Evolutionary conservation across 2,888 invertebrate species (phyloP).

Genomic region (Microctonus brassicae): DNA sequence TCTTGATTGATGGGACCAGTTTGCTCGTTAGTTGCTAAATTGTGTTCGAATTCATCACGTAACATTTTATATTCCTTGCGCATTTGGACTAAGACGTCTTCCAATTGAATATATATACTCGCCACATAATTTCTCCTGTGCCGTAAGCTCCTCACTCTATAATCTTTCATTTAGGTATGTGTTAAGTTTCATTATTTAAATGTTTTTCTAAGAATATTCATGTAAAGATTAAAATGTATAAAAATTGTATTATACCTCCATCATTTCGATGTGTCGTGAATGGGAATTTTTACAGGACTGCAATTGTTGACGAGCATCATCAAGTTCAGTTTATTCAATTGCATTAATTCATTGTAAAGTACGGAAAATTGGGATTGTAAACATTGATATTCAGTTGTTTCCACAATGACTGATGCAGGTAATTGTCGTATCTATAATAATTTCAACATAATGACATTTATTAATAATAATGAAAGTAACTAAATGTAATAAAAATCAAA

Average conservation of each 20-base stretch:
- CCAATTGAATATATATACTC: constrained; percentile 97
- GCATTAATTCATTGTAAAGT: constrained; percentile 96
- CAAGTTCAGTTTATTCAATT: constrained; percentile 94
- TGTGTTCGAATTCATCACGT: constrained; percentile 97
- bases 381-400: constrained; percentile 98
- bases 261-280: constrained; percentile 95
- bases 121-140: constrained; percentile 94
- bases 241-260: constrained; percentile 80
- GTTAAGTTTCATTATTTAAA: not conserved
- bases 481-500: not conserved
- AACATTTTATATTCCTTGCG: constrained; percentile 98
- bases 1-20: constrained; percentile 98
- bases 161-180: constrained; percentile 47
- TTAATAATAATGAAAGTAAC: constrained; percentile 4
- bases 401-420: constrained; percentile 96
- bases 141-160: constrained; percentile 92
- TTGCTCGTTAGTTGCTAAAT: constrained; percentile 97
- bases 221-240: not conserved
- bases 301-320: constrained; percentile 89
- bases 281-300: constrained; percentile 94
- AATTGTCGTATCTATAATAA: constrained; percentile 86
- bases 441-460: constrained; percentile 16
- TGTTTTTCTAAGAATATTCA: not conserved
- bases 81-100: constrained; percentile 93
- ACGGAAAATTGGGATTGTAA: constrained; percentile 98